Conservation (phyloP, 2,888 invertebrate genomes). For the Conops quadrifasciatus region DNA sequence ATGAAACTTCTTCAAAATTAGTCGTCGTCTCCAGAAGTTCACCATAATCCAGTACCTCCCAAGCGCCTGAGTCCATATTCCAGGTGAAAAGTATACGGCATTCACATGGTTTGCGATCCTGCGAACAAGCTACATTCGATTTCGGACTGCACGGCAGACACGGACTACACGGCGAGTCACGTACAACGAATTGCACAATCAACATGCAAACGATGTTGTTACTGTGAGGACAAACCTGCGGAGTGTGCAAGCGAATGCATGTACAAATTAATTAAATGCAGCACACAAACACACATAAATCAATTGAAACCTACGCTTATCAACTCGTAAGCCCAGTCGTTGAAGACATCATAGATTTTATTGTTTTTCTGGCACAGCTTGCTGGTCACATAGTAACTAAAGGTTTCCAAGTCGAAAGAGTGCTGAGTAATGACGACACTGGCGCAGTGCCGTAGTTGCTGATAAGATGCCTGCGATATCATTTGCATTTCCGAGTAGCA, state of each 20-base stretch:
- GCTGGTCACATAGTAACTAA: conserved; percentile 64
- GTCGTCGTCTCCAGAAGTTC: conserved; percentile 55
- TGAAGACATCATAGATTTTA: conserved; percentile 64
- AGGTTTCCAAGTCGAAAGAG: conserved; percentile 65
- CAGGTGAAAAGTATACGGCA: conserved; percentile 64
- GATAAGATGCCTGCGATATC: conserved; percentile 64
- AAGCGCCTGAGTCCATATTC: conserved; percentile 63
- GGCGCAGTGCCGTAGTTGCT: conserved; percentile 58
- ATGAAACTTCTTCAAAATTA: conserved; percentile 41
- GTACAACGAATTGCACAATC: conserved; percentile 64
- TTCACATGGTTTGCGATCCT: conserved; percentile 63
- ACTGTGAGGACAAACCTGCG: conserved; percentile 61
- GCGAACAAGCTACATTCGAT: conserved; percentile 56
- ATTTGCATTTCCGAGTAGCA: conserved; percentile 66
- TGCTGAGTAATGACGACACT: conserved; percentile 64
- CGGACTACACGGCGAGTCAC: conserved; percentile 57
- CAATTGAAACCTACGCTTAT: conserved; percentile 53
- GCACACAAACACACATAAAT: not conserved
- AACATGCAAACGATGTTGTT: conserved; percentile 60
- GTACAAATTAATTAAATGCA: not conserved
- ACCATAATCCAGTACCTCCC: conserved; percentile 64
- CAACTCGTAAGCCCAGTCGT: conserved; percentile 65
- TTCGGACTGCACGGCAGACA: conserved; percentile 61
- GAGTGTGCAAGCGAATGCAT: not conserved
- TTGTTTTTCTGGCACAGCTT: conserved; percentile 65